These are phyloP conservation scores for cat (Felis catus) DNA, from an alignment of 2,113 vertebrate species.

Conservation along the genomic window F.catus_Fca126_mat1.0 CM031419.1:44635501-44636000, in stretches of 20 bases:
- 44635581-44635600: constrained; percentile 4
- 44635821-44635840: constrained; percentile 99
- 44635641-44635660: background rate
- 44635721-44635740: background rate
- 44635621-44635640: constrained; percentile 1
- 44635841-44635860: constrained; percentile 98
- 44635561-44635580: background rate
- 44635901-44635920: constrained; percentile 99
- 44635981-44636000: background rate
- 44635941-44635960: background rate
- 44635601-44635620: background rate
- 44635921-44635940: constrained; percentile 85
- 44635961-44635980: constrained; percentile 18
- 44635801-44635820: constrained; percentile 98
- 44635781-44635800: constrained; percentile 98
- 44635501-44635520: background rate
- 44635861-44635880: constrained; percentile 98
- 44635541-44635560: constrained; percentile 30
- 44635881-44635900: constrained; percentile 95
- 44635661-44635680: background rate
- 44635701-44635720: too few relatives aligned
- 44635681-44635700: background rate
- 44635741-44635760: constrained; percentile 87
- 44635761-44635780: constrained; percentile 94
- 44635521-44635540: constrained; percentile 44